Evolutionary conservation across 2,888 invertebrate species (phyloP), one percentile per base, ranked within the genome.

Genomic region (Sinhomidia bicolor): DNA sequence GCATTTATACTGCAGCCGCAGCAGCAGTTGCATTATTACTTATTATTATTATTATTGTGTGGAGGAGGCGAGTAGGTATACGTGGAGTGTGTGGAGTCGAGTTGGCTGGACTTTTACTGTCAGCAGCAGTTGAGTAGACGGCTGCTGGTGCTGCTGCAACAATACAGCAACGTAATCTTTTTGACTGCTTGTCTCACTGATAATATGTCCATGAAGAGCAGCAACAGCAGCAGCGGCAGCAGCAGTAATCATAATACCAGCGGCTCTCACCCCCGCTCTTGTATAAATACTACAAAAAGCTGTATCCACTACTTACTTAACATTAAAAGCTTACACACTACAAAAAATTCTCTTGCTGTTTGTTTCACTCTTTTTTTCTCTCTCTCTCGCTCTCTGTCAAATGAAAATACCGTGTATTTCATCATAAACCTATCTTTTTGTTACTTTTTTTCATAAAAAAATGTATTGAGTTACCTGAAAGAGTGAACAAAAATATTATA

Each of bases 61-160:
- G 74, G 47, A 74, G 74, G 74, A 74, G 78, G 17, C 9, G 32
- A 36, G 54, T 71, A 12, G n/a, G 17, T 62, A n/a, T n/a, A n/a
- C n/a, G n/a, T n/a, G n/a, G 12, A 32, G 14, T 44, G 47, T 85
- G 65, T 85, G 84, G 78, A 85, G 85, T 85, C 85, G 51, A 0
- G 10, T 7, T 85, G 85, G 78, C 85, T 85, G 85, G 76, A 68
- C 82, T 29, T 60, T 80, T 80, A n/a, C n/a, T n/a, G 80, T 80
- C 41, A 41, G 57, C 36, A 36, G 23, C 14, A 62, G 60, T 78
- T 10, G 47, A 23, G 14, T 23, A 79, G 79, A 29, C 29, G 26
- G n/a, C n/a, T n/a, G n/a, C n/a, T n/a, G n/a, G n/a, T n/a, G n/a
- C 65, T 51, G 9, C n/a, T 14, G 54, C 74, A 74, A 51, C 74